phyloP scores from a whole-genome alignment of 2,113 vertebrate genomes.

The Elanoides forficatus region DNA sequence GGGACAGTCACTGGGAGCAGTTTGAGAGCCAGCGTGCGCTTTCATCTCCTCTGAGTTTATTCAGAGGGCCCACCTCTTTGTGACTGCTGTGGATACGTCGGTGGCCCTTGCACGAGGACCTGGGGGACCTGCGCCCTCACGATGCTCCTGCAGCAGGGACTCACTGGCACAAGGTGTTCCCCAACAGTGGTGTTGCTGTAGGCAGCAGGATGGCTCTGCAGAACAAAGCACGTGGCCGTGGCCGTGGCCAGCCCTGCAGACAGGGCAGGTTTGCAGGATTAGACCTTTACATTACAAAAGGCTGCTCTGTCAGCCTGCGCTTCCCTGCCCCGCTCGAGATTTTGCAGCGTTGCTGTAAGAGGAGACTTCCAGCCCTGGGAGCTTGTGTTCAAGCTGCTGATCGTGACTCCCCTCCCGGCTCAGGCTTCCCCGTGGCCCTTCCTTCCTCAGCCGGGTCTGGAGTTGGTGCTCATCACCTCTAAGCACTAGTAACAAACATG shows the following conservation, averaged over 20 bases:
- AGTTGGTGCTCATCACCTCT: background rate
- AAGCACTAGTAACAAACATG: fast-evolving
- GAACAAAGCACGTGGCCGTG: background rate
- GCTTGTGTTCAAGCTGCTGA: background rate
- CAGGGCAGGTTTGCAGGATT: background rate
- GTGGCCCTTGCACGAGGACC: background rate
- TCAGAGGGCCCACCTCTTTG: background rate
- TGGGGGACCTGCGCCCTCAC: fast-evolving
- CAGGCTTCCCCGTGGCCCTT: background rate
- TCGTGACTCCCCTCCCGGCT: background rate
- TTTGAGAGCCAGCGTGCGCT: background rate
- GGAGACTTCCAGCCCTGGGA: background rate
- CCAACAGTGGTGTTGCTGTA: background rate
- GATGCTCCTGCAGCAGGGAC: background rate
- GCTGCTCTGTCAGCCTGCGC: background rate
- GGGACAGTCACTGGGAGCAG: too few relatives aligned
- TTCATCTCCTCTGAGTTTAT: background rate
- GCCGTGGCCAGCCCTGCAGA: background rate
- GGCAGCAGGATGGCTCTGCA: background rate
- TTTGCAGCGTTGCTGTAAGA: background rate
- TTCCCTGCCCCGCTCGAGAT: background rate
- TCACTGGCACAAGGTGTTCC: fast-evolving
- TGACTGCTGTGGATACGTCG: background rate
- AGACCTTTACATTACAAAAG: fast-evolving
- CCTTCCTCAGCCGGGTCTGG: background rate